phyloP scores from a whole-genome alignment of 2,113 vertebrate species.

The Lophura nycthemera region DNA sequence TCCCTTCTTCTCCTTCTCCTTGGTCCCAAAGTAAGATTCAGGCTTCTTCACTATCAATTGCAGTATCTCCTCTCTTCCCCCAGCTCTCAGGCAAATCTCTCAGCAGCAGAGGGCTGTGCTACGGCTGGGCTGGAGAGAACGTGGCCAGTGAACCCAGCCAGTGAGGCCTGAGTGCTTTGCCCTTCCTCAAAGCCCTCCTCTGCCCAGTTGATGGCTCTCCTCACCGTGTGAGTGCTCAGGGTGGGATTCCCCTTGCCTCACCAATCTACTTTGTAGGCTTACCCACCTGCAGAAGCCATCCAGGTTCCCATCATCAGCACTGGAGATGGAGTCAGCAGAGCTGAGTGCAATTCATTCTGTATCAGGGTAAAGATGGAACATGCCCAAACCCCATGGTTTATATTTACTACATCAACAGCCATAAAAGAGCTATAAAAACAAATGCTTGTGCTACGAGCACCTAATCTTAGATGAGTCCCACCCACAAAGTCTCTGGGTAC shows the following conservation, averaged over 20 bases:
- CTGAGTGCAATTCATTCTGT: not conserved
- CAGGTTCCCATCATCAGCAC: accelerated
- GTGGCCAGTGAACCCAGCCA: not conserved
- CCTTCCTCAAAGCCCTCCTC: accelerated
- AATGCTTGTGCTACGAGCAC: not conserved
- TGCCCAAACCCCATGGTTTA: not conserved
- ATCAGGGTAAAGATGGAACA: not conserved
- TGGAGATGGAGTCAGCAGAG: not conserved
- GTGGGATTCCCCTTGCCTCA: not conserved
- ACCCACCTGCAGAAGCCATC: not conserved
- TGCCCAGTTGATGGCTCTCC: not conserved
- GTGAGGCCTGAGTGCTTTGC: accelerated
- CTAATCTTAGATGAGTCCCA: not conserved
- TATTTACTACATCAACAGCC: not conserved
- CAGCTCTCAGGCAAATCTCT: not conserved
- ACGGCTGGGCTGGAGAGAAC: accelerated
- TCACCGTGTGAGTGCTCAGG: not conserved
- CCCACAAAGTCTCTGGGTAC: not conserved
- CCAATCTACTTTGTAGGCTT: not conserved
- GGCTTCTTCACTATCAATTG: not conserved
- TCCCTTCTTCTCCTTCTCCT: not conserved
- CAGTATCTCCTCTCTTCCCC: not conserved
- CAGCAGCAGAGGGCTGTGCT: not conserved
- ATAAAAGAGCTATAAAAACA: slow-evolving; percentile 11
- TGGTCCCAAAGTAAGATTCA: not conserved